These are phyloP conservation scores for Platyrinchus mystaceus DNA, from an alignment of 2,797 vertebrate species.

Conservation along the genomic window DNA sequence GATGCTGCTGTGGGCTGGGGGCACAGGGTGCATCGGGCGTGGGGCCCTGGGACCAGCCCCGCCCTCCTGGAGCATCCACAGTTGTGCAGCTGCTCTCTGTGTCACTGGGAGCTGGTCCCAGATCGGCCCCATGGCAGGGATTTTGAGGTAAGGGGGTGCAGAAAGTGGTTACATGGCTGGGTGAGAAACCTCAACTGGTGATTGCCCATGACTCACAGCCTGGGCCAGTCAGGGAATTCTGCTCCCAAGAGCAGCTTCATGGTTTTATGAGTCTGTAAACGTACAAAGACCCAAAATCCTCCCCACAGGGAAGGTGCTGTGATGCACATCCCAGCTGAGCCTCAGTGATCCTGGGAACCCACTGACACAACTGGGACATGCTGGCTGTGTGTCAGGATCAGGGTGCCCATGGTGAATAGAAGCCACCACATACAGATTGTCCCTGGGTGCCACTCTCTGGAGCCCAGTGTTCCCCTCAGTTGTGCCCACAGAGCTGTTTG, in stretches of 20 bases:
- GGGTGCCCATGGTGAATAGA: not conserved
- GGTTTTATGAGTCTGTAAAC: not conserved
- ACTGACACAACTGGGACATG: rapidly evolving
- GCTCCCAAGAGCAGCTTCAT: not conserved
- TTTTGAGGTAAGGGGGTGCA: not conserved
- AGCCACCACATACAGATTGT: rapidly evolving
- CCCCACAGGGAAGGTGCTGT: not conserved
- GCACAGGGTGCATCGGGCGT: rapidly evolving
- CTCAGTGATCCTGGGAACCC: rapidly evolving
- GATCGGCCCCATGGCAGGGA: rapidly evolving
- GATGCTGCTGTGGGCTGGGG: not conserved
- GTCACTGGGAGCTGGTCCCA: not conserved
- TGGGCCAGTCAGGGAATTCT: not conserved
- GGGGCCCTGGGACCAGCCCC: not conserved
- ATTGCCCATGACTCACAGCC: rapidly evolving
- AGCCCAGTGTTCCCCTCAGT: not conserved
- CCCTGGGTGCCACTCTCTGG: rapidly evolving
- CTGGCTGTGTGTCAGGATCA: rapidly evolving
- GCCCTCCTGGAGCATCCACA: not conserved
- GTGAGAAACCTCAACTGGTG: not conserved
- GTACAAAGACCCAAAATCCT: not conserved
- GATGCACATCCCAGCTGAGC: not conserved
- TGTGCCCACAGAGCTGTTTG: not conserved
- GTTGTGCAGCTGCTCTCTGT: not conserved
- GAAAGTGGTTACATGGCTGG: rapidly evolving